Evolutionary conservation across 2,113 vertebrate species (phyloP).

Genomic region (Astur gentilis): DNA sequence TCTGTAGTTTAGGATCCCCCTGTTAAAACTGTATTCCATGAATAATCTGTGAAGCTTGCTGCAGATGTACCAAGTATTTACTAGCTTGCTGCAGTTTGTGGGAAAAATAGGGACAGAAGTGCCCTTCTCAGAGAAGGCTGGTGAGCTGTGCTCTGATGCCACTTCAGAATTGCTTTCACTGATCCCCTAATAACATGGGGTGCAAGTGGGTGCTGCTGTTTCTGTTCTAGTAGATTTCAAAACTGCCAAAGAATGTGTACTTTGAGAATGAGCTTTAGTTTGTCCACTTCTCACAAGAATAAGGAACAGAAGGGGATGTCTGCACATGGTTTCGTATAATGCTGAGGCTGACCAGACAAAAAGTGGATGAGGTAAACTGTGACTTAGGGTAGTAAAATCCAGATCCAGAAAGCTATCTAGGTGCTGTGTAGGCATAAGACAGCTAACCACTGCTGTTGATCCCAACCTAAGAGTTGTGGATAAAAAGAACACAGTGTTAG

Average conservation of each 20-base stretch:
- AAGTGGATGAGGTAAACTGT: neutral
- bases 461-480: neutral
- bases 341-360: neutral
- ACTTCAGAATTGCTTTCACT: neutral
- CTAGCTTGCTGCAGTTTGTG: neutral
- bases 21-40: neutral
- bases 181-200: neutral
- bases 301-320: neutral
- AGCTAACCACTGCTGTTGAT: neutral
- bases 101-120: neutral
- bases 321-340: neutral
- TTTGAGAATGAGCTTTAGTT: neutral
- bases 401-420: neutral
- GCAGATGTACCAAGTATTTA: neutral
- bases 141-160: neutral
- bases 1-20: neutral
- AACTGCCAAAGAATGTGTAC: neutral
- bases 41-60: neutral
- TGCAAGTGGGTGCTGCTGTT: neutral
- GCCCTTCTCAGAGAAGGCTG: neutral
- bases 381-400: neutral
- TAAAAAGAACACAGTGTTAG: neutral
- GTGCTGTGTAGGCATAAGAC: fast-evolving
- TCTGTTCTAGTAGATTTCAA: neutral
- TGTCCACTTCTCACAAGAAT: neutral